A percentile compares a stretch with the other conserved stretches of the same genome.
phyloP scores from a whole-genome alignment of 1,140 invertebrate species.

The Augochlora pura region DNA sequence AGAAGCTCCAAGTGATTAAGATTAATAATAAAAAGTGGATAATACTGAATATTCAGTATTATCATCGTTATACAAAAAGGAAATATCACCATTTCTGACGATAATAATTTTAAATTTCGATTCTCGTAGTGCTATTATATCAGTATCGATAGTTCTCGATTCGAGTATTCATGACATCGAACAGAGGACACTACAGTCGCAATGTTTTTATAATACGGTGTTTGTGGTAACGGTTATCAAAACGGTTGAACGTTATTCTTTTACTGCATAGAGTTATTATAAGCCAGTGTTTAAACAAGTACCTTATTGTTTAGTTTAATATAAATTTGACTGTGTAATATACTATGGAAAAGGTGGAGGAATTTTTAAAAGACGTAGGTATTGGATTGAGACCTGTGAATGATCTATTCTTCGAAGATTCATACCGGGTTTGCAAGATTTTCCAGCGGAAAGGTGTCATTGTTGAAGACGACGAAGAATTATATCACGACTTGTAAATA shows the following conservation, averaged over 20 bases:
- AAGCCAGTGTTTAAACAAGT: background rate
- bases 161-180: background rate
- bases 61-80: background rate
- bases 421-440: conserved; percentile 72
- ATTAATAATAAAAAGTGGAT: background rate
- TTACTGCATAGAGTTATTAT: background rate
- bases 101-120: background rate
- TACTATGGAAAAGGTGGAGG: conserved; percentile 42
- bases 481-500: conserved; percentile 75
- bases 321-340: background rate
- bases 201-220: too few species aligned
- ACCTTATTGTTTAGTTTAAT: background rate
- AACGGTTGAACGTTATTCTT: background rate
- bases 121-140: background rate
- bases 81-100: too few species aligned
- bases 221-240: too few species aligned
- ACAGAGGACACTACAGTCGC: background rate
- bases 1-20: background rate
- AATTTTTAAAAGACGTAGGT: conserved; percentile 67
- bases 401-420: conserved; percentile 74
- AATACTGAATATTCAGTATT: background rate
- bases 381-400: conserved; percentile 70
- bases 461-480: conserved; percentile 76
- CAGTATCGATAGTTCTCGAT: conserved; percentile 11
- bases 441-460: conserved; percentile 73